Evolutionary conservation across 2,797 vertebrate genomes (phyloP), one percentile per base, ranked within the genome.

Genomic region (Danionella dracula): DNA sequence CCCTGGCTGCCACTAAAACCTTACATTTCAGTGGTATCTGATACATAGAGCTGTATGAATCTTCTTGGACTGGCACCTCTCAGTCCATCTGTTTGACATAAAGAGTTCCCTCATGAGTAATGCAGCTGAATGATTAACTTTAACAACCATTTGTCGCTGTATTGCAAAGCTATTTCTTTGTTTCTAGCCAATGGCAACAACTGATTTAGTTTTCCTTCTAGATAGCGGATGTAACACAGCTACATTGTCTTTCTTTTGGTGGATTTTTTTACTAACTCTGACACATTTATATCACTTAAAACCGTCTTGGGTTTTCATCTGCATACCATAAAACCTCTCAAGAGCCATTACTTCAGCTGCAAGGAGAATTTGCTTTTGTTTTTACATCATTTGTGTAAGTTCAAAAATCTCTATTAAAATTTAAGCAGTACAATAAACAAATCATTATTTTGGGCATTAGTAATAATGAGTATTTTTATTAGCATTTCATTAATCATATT

Each of bases 81-180:
- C 41, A 35, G 21, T 42, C 44, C 31, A 45, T 32, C 50, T 59
- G 32, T 31, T 61, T 32, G 29, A 19, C 46, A 10, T 11, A 48
- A 38, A 13, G 12, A 11, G 19, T 48, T 37, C 60, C 19, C 29
- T 37, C 4, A 15, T 11, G 35, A 20, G 38, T 51, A 66, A 58
- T 50, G 65, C 53, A 62, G 34, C 13, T 16, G 15, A 29, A 46
- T 46, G 55, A 68, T 67, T 64, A 67, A 32, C 2, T 32, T 62
- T 20, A n/a, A 48, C 13, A 56, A 56, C 9, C 20, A 29, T 17
- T 41, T 40, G 35, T 41, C 41, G n/a, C 37, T 41, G 21, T 27
- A 20, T 41, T 56, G 9, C 21, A 56, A 29, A 27, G 12, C 11
- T n/a, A 56, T 41, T 29, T 16, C 19, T 12, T 41, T 10, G 12